A percentile compares a stretch with the other conserved stretches of the same genome.
Evolutionary conservation across 2,113 vertebrate genomes (phyloP).

Genomic region (Leptobrachium ailaonicum): DNA sequence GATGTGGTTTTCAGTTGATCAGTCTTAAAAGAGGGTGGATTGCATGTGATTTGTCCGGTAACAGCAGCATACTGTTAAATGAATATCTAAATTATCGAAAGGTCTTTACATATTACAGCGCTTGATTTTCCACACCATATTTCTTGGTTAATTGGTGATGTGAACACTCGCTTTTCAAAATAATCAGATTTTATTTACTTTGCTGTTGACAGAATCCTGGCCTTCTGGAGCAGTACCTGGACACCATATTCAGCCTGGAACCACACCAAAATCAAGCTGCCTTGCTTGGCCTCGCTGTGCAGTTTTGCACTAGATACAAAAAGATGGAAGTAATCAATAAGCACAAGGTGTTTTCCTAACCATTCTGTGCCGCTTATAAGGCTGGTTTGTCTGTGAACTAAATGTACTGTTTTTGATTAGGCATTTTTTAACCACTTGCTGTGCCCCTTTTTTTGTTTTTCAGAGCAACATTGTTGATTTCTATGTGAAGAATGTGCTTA

Average conservation of each 20-base stretch:
- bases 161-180: not conserved
- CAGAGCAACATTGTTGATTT: conserved; percentile 86
- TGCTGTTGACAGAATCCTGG: conserved; percentile 73
- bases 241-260: conserved; percentile 80
- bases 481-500: conserved; percentile 91
- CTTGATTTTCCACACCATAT: too few relatives aligned
- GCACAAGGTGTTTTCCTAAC: conserved; percentile 74
- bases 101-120: too few relatives aligned
- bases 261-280: conserved; percentile 75
- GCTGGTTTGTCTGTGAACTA: not conserved
- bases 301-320: conserved; percentile 85
- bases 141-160: too few relatives aligned
- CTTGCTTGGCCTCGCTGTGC: conserved; percentile 82
- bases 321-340: conserved; percentile 75
- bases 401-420: not conserved
- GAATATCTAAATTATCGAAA: not conserved
- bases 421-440: not conserved
- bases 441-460: conserved; percentile 23
- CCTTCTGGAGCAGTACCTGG: conserved; percentile 84
- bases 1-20: too few relatives aligned
- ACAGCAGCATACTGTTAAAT: too few relatives aligned
- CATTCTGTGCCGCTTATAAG: not conserved
- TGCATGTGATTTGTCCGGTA: too few relatives aligned
- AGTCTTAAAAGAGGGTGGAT: too few relatives aligned
- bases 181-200: accelerated